These are phyloP conservation scores for Hirtodrosophila confusa DNA, from an alignment of 2,888 invertebrate genomes.

Conservation along the genomic window DNA sequence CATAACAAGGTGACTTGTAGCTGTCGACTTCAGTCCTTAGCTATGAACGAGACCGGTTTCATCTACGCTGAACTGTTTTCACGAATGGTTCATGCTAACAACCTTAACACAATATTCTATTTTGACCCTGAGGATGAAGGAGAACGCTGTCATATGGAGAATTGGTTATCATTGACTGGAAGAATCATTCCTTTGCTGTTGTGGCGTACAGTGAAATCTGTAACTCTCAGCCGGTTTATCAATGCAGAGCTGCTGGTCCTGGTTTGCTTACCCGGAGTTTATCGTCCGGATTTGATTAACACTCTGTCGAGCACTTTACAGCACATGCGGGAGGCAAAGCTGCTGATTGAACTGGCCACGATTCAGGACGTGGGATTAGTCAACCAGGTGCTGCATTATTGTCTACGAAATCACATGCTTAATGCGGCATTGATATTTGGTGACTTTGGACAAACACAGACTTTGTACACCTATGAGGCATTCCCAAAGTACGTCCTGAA, in stretches of 20 bases:
- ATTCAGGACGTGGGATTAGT: slow-evolving; percentile 16
- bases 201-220: slow-evolving; percentile 32
- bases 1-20: slow-evolving; percentile 2
- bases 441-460: slow-evolving; percentile 33
- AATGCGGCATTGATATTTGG: slow-evolving; percentile 40
- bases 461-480: slow-evolving; percentile 39
- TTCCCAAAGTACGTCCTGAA: slow-evolving; percentile 46
- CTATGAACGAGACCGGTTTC: slow-evolving; percentile 32
- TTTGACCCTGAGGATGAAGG: slow-evolving; percentile 41
- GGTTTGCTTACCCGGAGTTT: slow-evolving; percentile 49
- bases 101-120: slow-evolving; percentile 45
- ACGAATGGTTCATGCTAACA: slow-evolving; percentile 18
- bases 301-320: slow-evolving; percentile 31
- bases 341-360: slow-evolving; percentile 50
- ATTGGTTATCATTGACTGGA: slow-evolving; percentile 4
- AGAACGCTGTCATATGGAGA: slow-evolving; percentile 35
- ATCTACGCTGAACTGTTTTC: slow-evolving; percentile 31
- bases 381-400: slow-evolving; percentile 35
- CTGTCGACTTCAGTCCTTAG: slow-evolving; percentile 3
- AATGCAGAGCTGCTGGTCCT: slow-evolving; percentile 41
- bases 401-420: slow-evolving; percentile 45
- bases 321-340: slow-evolving; percentile 43
- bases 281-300: slow-evolving; percentile 34
- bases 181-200: slow-evolving; percentile 38
- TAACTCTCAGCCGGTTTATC: slow-evolving; percentile 27